Percentiles rank a stretch among this genome's conserved stretches.
phyloP scores from a whole-genome alignment of 2,888 invertebrate genomes.

The Macroteleia sp. region DNA sequence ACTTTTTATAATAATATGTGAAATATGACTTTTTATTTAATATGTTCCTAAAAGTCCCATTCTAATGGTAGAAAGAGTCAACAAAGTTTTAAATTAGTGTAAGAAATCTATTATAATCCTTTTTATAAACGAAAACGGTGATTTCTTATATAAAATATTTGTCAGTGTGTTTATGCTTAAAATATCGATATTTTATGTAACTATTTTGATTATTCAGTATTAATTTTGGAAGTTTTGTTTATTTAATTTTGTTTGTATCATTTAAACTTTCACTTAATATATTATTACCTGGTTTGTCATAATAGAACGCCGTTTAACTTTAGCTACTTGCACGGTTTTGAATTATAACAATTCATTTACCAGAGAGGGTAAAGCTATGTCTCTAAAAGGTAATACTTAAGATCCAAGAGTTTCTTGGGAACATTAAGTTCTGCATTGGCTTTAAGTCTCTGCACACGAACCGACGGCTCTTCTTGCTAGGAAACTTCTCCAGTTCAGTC shows the following conservation, averaged over 20 bases:
- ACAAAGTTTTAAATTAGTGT: too few species aligned
- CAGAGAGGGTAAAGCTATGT: slow-evolving; percentile 29
- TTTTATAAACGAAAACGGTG: too few species aligned
- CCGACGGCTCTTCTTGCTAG: slow-evolving; percentile 36
- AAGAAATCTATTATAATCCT: too few species aligned
- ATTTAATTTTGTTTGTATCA: not conserved
- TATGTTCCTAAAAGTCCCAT: too few species aligned
- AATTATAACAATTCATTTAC: slow-evolving; percentile 41
- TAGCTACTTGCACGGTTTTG: slow-evolving; percentile 23
- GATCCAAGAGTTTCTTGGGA: slow-evolving; percentile 48
- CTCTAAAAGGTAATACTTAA: slow-evolving; percentile 40
- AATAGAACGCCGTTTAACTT: not conserved
- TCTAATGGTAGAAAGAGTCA: too few species aligned
- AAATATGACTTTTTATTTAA: too few species aligned
- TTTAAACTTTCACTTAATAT: not conserved
- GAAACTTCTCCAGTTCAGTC: slow-evolving; percentile 33
- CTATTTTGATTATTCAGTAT: too few species aligned
- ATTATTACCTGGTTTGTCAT: not conserved
- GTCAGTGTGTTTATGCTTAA: too few species aligned
- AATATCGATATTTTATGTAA: too few species aligned
- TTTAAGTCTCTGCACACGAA: slow-evolving; percentile 39
- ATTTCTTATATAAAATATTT: too few species aligned
- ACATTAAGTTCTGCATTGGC: slow-evolving; percentile 50
- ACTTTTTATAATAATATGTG: too few species aligned
- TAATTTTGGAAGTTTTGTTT: not conserved